phyloP scores from a whole-genome alignment of 2,888 invertebrate genomes.

The Tachina grossa region DNA sequence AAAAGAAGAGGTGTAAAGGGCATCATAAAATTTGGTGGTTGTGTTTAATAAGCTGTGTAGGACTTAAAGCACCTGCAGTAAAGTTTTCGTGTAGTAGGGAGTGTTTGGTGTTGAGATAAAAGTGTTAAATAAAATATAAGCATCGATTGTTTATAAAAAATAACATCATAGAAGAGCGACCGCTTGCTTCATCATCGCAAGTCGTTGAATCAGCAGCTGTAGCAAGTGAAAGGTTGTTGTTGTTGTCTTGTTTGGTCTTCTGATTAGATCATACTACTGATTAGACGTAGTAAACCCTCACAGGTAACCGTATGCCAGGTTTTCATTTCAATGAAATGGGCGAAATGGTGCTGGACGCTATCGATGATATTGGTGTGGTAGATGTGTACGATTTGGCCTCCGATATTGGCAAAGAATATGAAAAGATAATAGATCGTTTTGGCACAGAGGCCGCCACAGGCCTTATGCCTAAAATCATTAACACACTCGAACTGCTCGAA shows the following conservation, averaged over 20 bases:
- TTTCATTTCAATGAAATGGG: conserved; percentile 83
- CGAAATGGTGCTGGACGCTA: conserved; percentile 83
- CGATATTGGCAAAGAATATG: conserved; percentile 98
- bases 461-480: conserved; percentile 97
- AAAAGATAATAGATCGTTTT: conserved; percentile 95
- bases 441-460: conserved; percentile 95
- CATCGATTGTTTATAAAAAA: conserved; percentile 32
- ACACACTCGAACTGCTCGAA: conserved; percentile 94
- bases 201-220: not conserved
- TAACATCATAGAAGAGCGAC: not conserved
- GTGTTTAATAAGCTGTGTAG: conserved; percentile 58
- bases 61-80: conserved; percentile 38
- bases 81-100: conserved; percentile 27
- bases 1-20: conserved; percentile 27
- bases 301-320: conserved; percentile 79
- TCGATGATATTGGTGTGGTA: conserved; percentile 91
- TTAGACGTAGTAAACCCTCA: conserved; percentile 11
- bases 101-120: conserved; percentile 24
- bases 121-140: conserved; percentile 54
- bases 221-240: conserved; percentile 52
- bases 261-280: conserved; percentile 66
- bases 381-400: conserved; percentile 99
- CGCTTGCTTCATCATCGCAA: conserved; percentile 17
- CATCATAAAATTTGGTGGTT: conserved; percentile 46
- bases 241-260: conserved; percentile 49